Conservation (phyloP, 2,113 vertebrate species). For the Puma concolor region DNA sequence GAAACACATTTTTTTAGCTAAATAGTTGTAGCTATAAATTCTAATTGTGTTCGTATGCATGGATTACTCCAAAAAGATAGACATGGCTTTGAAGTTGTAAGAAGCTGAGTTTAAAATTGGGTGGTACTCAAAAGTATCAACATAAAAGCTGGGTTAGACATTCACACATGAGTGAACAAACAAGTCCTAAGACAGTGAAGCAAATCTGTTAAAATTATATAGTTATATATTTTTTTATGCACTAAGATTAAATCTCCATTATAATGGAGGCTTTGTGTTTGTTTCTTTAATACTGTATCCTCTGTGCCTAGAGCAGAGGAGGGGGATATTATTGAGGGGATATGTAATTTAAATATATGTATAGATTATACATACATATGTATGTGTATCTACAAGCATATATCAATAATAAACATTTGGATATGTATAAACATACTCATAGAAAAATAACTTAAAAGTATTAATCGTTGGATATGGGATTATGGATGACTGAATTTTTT, state of each 20-base stretch:
- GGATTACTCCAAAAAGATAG: slow-evolving; percentile 24
- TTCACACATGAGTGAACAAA: not conserved
- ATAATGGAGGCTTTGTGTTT: not conserved
- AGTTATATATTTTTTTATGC: not conserved
- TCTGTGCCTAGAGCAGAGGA: too few species aligned
- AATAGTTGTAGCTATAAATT: slow-evolving; percentile 50
- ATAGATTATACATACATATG: not conserved
- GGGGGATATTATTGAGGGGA: too few species aligned
- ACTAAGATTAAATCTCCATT: not conserved
- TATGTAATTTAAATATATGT: not conserved
- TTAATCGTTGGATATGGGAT: not conserved
- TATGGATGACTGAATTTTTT: not conserved
- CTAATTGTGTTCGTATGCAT: slow-evolving; percentile 55
- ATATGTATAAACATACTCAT: fast-evolving
- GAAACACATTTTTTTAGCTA: slow-evolving; percentile 60
- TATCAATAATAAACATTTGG: not conserved
- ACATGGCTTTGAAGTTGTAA: slow-evolving; percentile 48
- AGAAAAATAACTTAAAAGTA: not conserved
- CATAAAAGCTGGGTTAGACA: not conserved
- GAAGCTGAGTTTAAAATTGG: slow-evolving; percentile 35
- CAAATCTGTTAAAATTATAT: not conserved
- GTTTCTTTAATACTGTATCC: not conserved
- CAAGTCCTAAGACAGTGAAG: not conserved
- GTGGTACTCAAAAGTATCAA: not conserved
- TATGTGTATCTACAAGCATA: not conserved